phyloP scores from a whole-genome alignment of 2,888 invertebrate species.

The Dromius quadrimaculatus region DNA sequence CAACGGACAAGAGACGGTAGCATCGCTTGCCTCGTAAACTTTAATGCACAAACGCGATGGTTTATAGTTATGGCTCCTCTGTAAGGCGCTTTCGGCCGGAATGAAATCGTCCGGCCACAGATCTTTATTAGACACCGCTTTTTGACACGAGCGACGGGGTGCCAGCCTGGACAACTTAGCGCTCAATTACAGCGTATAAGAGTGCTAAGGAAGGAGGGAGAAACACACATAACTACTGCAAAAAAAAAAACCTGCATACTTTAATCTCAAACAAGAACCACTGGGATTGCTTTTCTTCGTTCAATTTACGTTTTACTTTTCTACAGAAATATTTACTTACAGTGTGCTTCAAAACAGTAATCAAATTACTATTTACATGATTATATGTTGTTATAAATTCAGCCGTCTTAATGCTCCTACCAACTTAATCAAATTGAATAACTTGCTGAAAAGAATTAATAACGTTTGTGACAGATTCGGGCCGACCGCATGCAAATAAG shows the following conservation, averaged over 20 bases:
- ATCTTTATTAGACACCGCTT: slow-evolving; percentile 49
- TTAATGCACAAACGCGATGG: slow-evolving; percentile 47
- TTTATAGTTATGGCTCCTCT: slow-evolving; percentile 47
- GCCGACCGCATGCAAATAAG: slow-evolving; percentile 39
- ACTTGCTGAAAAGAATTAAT: slow-evolving; percentile 41
- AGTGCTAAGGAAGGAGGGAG: slow-evolving; percentile 2
- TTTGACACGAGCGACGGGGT: slow-evolving; percentile 52
- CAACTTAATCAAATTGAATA: slow-evolving; percentile 28
- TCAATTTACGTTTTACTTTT: slow-evolving; percentile 7
- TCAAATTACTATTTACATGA: no score
- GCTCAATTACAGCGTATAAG: slow-evolving; percentile 41
- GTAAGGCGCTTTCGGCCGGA: slow-evolving; percentile 49
- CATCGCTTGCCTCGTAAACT: slow-evolving; percentile 38
- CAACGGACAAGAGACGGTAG: background rate
- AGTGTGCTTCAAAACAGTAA: no score
- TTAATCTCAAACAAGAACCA: background rate
- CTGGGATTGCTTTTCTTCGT: background rate
- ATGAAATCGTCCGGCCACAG: slow-evolving; percentile 45
- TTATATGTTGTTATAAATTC: no score
- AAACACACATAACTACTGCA: slow-evolving; percentile 12
- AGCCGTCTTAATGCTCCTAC: no score
- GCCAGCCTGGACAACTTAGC: slow-evolving; percentile 44
- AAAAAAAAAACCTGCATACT: no score
- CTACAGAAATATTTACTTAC: no score
- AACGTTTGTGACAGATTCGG: slow-evolving; percentile 26